Percentiles rank a stretch among this genome's conserved stretches.
Evolutionary conservation across 2,113 vertebrate species (phyloP).

Genomic region (Ochotona curzoniae): DNA sequence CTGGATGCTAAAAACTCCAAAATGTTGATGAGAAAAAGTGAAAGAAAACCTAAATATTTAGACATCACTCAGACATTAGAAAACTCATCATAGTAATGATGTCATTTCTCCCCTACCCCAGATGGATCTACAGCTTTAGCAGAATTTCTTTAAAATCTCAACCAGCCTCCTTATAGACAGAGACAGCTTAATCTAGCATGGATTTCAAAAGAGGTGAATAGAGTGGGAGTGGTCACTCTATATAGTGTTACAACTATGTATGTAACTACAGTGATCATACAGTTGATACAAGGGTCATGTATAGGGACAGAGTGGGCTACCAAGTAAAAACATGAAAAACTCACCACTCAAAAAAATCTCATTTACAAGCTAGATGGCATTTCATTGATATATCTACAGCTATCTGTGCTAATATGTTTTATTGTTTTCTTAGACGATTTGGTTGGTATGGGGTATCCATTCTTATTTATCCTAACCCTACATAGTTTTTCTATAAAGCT

Average conservation of each 20-base stretch:
- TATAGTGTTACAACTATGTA: not conserved
- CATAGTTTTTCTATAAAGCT: conserved; percentile 16
- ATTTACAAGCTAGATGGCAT: not conserved
- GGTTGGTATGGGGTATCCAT: not conserved
- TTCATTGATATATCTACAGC: not conserved
- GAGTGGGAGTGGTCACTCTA: not conserved
- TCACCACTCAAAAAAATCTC: not conserved
- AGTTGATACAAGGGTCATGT: not conserved
- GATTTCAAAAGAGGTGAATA: not conserved
- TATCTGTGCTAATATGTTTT: not conserved
- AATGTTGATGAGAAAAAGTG: not conserved
- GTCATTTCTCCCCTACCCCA: not conserved
- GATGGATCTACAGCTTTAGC: not conserved
- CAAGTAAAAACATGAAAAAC: conserved; percentile 12
- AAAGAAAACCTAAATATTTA: conserved; percentile 1
- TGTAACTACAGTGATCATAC: not conserved
- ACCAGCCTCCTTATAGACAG: not conserved
- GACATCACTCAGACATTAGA: not conserved
- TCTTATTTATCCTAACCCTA: not conserved
- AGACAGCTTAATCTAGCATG: not conserved
- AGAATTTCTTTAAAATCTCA: conserved; percentile 24
- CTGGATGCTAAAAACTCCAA: conserved; percentile 1
- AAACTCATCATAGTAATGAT: conserved; percentile 18
- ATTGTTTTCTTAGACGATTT: too few relatives aligned
- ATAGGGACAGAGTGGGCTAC: too few relatives aligned